Evolutionary conservation across 2,888 invertebrate genomes (phyloP).

Genomic region (Diarsia mendica): DNA sequence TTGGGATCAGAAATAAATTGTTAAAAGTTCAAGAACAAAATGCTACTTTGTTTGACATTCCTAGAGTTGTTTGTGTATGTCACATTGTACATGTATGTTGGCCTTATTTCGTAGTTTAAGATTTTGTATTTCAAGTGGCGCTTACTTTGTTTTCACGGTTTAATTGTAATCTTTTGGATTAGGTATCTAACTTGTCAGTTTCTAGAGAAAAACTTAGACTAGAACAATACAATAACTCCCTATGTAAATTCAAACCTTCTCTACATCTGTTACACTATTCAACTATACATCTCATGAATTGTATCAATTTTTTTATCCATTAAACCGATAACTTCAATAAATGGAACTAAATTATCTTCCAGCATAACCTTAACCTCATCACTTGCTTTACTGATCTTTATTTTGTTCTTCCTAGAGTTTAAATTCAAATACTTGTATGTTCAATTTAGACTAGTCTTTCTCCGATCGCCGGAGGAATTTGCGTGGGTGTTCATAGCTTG

Average conservation of each 20-base stretch:
- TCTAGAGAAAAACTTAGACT: not conserved
- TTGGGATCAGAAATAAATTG: slow-evolving; percentile 64
- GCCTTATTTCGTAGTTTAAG: slow-evolving; percentile 38
- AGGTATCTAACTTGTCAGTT: not conserved
- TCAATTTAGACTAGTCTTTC: slow-evolving; percentile 41
- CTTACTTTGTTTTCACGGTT: slow-evolving; percentile 20
- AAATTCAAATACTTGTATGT: not conserved
- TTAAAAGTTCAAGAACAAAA: slow-evolving; percentile 65
- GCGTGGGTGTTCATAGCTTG: slow-evolving; percentile 81
- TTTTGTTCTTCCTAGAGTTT: not conserved
- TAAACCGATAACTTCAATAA: slow-evolving; percentile 46
- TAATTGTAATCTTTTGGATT: not conserved
- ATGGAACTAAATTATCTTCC: slow-evolving; percentile 35
- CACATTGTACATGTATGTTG: slow-evolving; percentile 39
- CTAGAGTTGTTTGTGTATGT: slow-evolving; percentile 48
- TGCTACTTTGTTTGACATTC: slow-evolving; percentile 61
- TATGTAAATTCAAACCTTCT: not conserved
- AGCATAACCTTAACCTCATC: not conserved
- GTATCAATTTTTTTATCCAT: slow-evolving; percentile 47
- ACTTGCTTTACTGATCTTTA: slow-evolving; percentile 8
- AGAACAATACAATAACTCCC: not conserved
- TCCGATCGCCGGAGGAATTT: slow-evolving; percentile 72
- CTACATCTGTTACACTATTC: slow-evolving; percentile 22
- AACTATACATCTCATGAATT: slow-evolving; percentile 34
- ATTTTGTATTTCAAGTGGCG: slow-evolving; percentile 24